phyloP scores from a whole-genome alignment of 1,140 invertebrate genomes.

The Goniozus legneri region DNA sequence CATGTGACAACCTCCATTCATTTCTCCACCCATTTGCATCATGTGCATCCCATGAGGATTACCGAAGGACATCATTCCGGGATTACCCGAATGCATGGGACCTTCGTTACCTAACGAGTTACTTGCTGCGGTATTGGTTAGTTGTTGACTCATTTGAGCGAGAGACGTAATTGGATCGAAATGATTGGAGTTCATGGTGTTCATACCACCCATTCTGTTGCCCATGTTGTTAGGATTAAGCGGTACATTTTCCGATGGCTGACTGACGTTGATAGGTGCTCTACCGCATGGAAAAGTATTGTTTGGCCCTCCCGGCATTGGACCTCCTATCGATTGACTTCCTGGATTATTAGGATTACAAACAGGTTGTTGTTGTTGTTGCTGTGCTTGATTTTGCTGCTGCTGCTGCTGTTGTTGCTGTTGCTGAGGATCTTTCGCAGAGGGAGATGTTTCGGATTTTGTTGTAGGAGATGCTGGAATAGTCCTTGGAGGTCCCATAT shows the following conservation, averaged over 20 bases:
- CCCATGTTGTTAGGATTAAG: slow-evolving; percentile 75
- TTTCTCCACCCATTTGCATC: slow-evolving; percentile 55
- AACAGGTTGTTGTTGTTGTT: slow-evolving; percentile 19
- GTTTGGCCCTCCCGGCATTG: slow-evolving; percentile 31
- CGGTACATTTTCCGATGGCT: slow-evolving; percentile 74
- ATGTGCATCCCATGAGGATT: slow-evolving; percentile 54
- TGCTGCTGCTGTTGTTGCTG: slow-evolving; percentile 36
- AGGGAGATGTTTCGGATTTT: slow-evolving; percentile 47
- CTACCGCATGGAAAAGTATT: slow-evolving; percentile 42
- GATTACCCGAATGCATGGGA: slow-evolving; percentile 49
- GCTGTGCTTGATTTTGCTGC: slow-evolving; percentile 30
- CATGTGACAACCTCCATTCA: slow-evolving; percentile 52
- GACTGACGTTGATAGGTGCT: slow-evolving; percentile 41
- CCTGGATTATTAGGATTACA: slow-evolving; percentile 36
- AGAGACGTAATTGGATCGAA: slow-evolving; percentile 92
- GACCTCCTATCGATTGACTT: slow-evolving; percentile 20
- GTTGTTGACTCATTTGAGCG: slow-evolving; percentile 89
- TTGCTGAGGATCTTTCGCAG: slow-evolving; percentile 41
- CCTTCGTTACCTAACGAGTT: slow-evolving; percentile 53
- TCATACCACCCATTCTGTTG: slow-evolving; percentile 50
- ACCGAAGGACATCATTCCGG: slow-evolving; percentile 53
- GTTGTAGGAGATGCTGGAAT: slow-evolving; percentile 49
- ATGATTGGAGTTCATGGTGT: slow-evolving; percentile 60
- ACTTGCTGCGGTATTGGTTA: slow-evolving; percentile 72
- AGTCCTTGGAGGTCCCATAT: slow-evolving; percentile 50